Base-by-base conservation (phyloP, 2,888 invertebrate genomes). In the Campoplex nolae region DNA sequence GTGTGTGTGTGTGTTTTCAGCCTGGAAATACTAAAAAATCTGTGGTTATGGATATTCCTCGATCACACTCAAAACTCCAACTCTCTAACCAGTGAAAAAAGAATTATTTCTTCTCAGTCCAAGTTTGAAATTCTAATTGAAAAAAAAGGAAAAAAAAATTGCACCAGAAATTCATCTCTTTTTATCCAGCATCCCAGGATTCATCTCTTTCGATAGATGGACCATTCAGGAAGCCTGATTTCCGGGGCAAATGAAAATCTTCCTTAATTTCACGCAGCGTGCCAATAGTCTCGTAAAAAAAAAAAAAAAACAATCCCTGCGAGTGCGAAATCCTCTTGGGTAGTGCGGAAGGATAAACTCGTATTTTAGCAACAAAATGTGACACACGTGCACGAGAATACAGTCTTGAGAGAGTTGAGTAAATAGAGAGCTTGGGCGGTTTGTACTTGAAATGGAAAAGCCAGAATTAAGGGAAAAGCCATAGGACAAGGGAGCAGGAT, bases 231-330 rank as follows among this genome's bases (percentile, higher is more conserved):
- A 23, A 23, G 23, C 23, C 23, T 23, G 23, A 23, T 23, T 23
- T 23, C 23, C 23, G 23, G 23, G 23, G 23, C 23, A 23, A 23
- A 23, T 23, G 23, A 23, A 23, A 23, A 23, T 23, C 23, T 23
- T 23, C 23, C 23, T 23, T n/a, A n/a, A n/a, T n/a, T n/a, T n/a
- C n/a, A n/a, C n/a, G 92, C 88, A 58, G 18, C 0, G 18, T 0
- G 88, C 92, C 92, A 92, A 88, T 86, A 88, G 42, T 42, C 54
- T 28, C 73, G 70, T 80, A 82, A 56, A 81, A 84, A 78, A 78
- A 23, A 23, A 23, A 23, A 23, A 23, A 23, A 23, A 23, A 23
- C 23, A 78, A 51, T 48, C 35, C 1, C 23, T 7, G n/a, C n/a
- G 38, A 65, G 51, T 77, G 62, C 71, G 48, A 70, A 62, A 23